Base-by-base conservation (phyloP, 2,113 vertebrate genomes). In the Ceyx margarethae region DNA sequence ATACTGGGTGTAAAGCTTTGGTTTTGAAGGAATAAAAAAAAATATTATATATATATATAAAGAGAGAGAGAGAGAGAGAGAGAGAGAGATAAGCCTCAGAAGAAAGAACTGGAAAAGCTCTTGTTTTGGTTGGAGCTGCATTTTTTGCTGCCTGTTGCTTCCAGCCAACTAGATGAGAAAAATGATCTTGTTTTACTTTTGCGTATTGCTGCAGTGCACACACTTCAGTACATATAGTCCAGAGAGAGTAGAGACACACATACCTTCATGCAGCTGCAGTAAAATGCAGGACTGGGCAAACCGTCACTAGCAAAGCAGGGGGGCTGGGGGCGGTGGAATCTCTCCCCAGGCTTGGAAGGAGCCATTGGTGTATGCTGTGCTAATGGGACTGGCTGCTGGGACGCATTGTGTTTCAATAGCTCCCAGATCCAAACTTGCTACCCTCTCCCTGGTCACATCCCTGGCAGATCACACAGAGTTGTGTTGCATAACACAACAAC, bases 141-240 rank as follows among this genome's bases (percentile, higher is more conserved):
- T 77, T 93, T 90, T 90, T 74, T 81, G 35, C 73, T 81, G 75
- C 53, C 74, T 81, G 31, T 51, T 92, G 20, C 17, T 94, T 60
- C 51, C 79, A 87, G 62, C 62, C 50, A 85, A 23, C 65, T 61
- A 61, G 48, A 84, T 48, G 37, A 72, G 66, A 80, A 77, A 85
- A 89, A 91, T 31, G n/a, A 91, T 6, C 45, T 81, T 45, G 54
- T 53, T 79, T 77, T 25, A 54, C 65, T 82, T 64, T 3, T 66
- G 61, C 56, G 25, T 53, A 3, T 81, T 81, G 69, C 65, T 81
- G 73, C 77, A 88, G 57, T 65, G 66, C 76, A 58, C 37, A 28
- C 0, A 0, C 33, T 50, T 25, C 42, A 13, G 69, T 68, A 53
- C 15, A 3, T 74, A n/a, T 7, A 78, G 73, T 46, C 64, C 87